Evolutionary conservation across 2,797 vertebrate genomes (phyloP).

Genomic region (Apogon talboti): DNA sequence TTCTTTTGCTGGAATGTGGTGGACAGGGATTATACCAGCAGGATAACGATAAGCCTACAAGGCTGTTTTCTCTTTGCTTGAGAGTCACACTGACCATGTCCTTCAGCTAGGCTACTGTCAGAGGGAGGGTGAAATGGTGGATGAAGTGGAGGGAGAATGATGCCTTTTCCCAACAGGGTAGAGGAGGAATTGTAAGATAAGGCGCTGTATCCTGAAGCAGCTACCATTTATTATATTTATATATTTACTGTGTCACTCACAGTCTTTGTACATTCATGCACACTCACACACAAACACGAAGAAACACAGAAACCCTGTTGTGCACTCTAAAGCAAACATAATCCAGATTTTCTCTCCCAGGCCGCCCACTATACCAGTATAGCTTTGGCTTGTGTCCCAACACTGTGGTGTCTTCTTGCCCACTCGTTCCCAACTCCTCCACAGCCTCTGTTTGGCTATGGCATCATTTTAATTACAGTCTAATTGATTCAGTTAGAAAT

Average conservation of each 20-base stretch:
- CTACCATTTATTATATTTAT: slow-evolving; percentile 10
- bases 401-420: slow-evolving; percentile 52
- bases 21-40: slow-evolving; percentile 81
- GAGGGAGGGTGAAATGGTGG: slow-evolving; percentile 38
- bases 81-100: slow-evolving; percentile 58
- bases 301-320: slow-evolving; percentile 30
- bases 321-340: slow-evolving; percentile 37
- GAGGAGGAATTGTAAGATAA: slow-evolving; percentile 29
- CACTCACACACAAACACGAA: slow-evolving; percentile 7
- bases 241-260: background rate
- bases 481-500: slow-evolving; percentile 76
- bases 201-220: slow-evolving; percentile 27
- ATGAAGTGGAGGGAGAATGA: slow-evolving; percentile 11
- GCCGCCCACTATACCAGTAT: slow-evolving; percentile 41
- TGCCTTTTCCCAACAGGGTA: slow-evolving; percentile 29
- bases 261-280: slow-evolving; percentile 10
- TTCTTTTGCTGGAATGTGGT: slow-evolving; percentile 42
- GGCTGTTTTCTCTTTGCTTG: slow-evolving; percentile 61
- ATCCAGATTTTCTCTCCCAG: slow-evolving; percentile 41
- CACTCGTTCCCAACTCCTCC: slow-evolving; percentile 53
- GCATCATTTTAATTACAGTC: slow-evolving; percentile 73
- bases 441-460: slow-evolving; percentile 59
- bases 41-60: slow-evolving; percentile 82
- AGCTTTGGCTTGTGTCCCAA: slow-evolving; percentile 55
- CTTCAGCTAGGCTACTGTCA: slow-evolving; percentile 54